Evolutionary conservation across 2,888 invertebrate species (phyloP).

Genomic region (Ctenicera cuprea): DNA sequence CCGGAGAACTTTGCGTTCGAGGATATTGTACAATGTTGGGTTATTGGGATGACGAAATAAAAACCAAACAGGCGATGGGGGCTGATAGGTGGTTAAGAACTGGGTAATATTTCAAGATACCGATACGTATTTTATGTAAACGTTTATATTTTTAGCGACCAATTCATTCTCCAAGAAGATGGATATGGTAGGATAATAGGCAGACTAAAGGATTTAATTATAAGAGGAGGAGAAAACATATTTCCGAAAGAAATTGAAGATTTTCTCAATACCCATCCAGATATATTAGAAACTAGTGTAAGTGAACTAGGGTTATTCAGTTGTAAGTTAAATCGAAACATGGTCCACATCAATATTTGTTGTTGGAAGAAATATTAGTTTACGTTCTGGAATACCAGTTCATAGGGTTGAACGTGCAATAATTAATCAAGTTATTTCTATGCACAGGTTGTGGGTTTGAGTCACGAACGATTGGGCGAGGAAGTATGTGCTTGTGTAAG

Average conservation of each 20-base stretch:
- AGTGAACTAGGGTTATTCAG: no score
- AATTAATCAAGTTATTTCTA: conserved; percentile 50
- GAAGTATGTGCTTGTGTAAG: conserved; percentile 83
- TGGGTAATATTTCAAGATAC: conserved; percentile 74
- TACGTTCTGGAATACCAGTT: no score
- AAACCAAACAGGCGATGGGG: conserved; percentile 81
- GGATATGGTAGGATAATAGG: conserved; percentile 85
- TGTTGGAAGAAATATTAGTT: no score
- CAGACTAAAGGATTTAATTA: conserved; percentile 85
- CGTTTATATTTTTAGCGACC: conserved; percentile 77
- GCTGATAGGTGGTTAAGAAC: conserved; percentile 87
- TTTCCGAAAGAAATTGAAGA: conserved; percentile 90
- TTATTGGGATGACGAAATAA: conserved; percentile 88
- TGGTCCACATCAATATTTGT: no score
- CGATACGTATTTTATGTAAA: not conserved
- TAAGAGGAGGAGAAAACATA: conserved; percentile 89
- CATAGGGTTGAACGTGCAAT: not conserved
- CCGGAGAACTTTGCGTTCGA: conserved; percentile 85
- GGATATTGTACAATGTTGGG: conserved; percentile 87
- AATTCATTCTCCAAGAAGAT: conserved; percentile 79
- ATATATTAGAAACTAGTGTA: conserved; percentile 84
- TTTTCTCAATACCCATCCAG: conserved; percentile 83
- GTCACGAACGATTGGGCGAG: conserved; percentile 86
- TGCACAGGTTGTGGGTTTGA: conserved; percentile 84
- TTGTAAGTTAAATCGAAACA: no score